These are phyloP conservation scores for Cnemophilus loriae DNA, from an alignment of 2,113 vertebrate species.

Conservation along the genomic window DNA sequence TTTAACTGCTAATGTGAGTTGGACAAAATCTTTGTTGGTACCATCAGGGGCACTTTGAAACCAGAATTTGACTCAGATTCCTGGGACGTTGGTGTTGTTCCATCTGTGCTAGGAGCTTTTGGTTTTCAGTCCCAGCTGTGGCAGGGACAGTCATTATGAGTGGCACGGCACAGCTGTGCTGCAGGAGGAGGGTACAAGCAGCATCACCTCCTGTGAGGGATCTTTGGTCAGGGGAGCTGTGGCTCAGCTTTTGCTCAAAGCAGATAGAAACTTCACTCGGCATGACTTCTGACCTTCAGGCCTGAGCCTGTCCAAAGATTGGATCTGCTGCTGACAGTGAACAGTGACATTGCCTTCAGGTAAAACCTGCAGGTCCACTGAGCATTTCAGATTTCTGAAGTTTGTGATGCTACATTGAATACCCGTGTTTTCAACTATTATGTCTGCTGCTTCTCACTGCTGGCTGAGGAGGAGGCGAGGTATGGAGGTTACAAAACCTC, in stretches of 20 bases:
- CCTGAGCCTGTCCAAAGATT: rapidly evolving
- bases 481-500: neutral
- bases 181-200: neutral
- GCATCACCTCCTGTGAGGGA: neutral
- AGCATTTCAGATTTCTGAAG: neutral
- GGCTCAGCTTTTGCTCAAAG: neutral
- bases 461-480: neutral
- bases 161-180: rapidly evolving
- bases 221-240: neutral
- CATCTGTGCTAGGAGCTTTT: neutral
- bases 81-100: neutral
- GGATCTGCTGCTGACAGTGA: neutral
- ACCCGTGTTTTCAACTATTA: neutral
- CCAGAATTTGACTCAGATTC: neutral
- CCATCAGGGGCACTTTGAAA: conserved; percentile 19
- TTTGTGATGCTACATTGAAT: neutral
- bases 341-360: neutral
- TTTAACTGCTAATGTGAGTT: conserved; percentile 36
- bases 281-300: neutral
- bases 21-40: neutral
- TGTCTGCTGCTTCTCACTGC: neutral
- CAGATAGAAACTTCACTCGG: neutral
- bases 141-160: neutral
- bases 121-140: neutral
- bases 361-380: neutral